These are phyloP conservation scores for Alligator sinensis DNA, from an alignment of 2,113 vertebrate species.

Conservation along the genomic window DNA sequence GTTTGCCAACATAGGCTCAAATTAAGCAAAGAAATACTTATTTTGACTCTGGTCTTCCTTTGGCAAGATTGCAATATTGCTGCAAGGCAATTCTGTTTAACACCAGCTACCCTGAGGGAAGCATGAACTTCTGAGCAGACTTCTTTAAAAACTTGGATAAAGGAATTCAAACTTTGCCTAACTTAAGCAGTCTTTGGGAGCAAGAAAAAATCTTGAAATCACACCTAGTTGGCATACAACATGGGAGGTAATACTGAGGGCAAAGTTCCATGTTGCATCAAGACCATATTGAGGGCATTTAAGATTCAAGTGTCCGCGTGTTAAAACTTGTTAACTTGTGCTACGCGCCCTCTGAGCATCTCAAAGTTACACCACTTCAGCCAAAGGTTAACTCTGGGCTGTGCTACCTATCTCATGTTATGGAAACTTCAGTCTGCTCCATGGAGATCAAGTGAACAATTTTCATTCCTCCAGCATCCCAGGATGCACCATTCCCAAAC, in stretches of 20 bases:
- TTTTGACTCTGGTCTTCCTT: not conserved
- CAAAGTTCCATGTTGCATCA: too few species aligned
- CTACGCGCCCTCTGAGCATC: not conserved
- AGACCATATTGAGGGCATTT: too few species aligned
- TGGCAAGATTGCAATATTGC: not conserved
- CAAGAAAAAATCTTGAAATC: not conserved
- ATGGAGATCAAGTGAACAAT: too few species aligned
- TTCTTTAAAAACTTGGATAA: not conserved
- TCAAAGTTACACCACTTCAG: too few species aligned
- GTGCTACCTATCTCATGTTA: too few species aligned
- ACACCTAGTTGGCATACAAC: not conserved
- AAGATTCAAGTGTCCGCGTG: too few species aligned
- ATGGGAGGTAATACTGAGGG: rapidly evolving
- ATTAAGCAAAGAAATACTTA: not conserved
- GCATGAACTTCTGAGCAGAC: not conserved
- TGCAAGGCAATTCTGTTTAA: not conserved
- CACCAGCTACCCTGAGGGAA: not conserved
- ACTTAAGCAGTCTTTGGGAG: not conserved
- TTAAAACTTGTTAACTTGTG: not conserved
- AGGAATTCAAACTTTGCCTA: rapidly evolving
- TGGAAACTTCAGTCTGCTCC: too few species aligned
- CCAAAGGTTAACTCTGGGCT: too few species aligned
- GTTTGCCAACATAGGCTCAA: not conserved
- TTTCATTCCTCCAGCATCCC: too few species aligned
- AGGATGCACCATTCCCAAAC: too few species aligned